Evolutionary conservation across 2,888 invertebrate species (phyloP).

Genomic region (Leucania comma): DNA sequence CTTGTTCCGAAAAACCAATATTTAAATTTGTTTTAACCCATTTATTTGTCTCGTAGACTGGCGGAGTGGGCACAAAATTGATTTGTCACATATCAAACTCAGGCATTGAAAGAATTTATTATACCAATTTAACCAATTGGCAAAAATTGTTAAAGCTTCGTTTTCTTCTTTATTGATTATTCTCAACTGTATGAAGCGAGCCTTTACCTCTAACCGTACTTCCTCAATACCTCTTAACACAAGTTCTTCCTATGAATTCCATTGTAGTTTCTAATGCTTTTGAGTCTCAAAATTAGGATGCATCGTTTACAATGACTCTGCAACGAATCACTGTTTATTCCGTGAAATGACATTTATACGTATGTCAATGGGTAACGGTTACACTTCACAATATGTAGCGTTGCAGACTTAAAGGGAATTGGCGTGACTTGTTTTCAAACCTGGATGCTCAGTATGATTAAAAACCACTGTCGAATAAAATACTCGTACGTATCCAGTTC

Average conservation of each 20-base stretch:
- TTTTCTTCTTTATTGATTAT: not conserved
- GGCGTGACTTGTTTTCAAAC: not conserved
- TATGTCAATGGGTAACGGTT: conserved; percentile 20
- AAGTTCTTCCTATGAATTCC: conserved; percentile 45
- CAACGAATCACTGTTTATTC: conserved; percentile 32
- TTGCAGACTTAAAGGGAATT: conserved; percentile 19
- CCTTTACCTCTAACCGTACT: not conserved
- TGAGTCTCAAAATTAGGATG: conserved; percentile 35
- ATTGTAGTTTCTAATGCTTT: conserved; percentile 32
- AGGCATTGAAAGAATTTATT: no score
- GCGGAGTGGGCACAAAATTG: no score
- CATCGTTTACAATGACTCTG: conserved; percentile 41
- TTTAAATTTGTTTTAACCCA: no score
- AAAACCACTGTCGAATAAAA: not conserved
- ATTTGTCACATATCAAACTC: no score
- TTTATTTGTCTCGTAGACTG: no score
- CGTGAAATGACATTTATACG: conserved; percentile 42
- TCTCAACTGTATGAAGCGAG: not conserved
- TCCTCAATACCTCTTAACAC: conserved; percentile 19
- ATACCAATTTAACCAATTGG: no score
- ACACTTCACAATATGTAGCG: conserved; percentile 12
- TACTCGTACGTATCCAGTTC: no score
- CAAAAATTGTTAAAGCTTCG: not conserved
- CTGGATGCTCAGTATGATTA: not conserved
- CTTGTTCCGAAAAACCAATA: no score